Evolutionary conservation across 2,888 invertebrate species (phyloP).

Genomic region (Pandemis cinnamomeana): DNA sequence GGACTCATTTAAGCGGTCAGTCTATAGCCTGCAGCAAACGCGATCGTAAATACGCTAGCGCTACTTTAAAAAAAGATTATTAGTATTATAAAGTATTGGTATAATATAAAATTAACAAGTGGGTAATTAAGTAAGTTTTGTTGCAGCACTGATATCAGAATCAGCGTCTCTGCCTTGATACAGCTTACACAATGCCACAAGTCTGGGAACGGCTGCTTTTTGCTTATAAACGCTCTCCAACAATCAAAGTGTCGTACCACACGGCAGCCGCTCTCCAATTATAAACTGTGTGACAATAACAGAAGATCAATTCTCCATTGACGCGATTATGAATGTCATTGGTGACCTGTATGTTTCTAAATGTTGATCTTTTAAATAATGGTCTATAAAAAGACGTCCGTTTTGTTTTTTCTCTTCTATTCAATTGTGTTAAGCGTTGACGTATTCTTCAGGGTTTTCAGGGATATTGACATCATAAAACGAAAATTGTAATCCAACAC

Average conservation of each 20-base stretch:
- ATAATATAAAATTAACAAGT: too few relatives aligned
- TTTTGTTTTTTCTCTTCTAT: conserved; percentile 29
- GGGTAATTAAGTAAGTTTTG: conserved; percentile 21
- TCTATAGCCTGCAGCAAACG: too few relatives aligned
- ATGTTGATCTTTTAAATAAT: conserved; percentile 31
- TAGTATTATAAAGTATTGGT: too few relatives aligned
- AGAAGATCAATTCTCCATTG: conserved; percentile 1
- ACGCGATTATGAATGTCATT: background rate
- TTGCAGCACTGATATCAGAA: conserved; percentile 48
- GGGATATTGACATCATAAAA: background rate
- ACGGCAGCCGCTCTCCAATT: conserved; percentile 20
- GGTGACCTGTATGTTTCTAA: conserved; percentile 29
- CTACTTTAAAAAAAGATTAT: too few relatives aligned
- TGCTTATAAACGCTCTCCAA: conserved; percentile 34
- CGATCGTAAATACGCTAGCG: too few relatives aligned
- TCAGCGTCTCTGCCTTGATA: conserved; percentile 50
- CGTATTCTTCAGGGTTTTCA: background rate
- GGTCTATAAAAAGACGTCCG: conserved; percentile 33
- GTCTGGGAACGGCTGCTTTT: conserved; percentile 39
- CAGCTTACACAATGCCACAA: conserved; percentile 53
- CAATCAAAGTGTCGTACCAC: conserved; percentile 19
- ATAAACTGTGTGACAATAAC: conserved; percentile 19
- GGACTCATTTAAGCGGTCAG: too few relatives aligned
- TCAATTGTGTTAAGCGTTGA: conserved; percentile 5
- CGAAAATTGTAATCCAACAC: background rate